phyloP scores from a whole-genome alignment of 2,888 invertebrate species.

The Sphinx pinastri region DNA sequence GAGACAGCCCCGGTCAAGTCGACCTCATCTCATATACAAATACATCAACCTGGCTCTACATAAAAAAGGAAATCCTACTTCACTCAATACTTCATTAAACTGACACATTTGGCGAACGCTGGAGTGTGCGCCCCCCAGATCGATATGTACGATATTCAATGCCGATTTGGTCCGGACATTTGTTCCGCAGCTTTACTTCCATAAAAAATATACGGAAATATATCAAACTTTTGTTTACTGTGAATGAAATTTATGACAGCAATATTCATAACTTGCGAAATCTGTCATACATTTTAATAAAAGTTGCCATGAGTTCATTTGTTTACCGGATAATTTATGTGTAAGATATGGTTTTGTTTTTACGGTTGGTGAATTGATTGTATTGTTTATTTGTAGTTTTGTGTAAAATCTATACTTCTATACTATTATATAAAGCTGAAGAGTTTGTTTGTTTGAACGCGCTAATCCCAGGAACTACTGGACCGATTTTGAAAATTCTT shows the following conservation, averaged over 20 bases:
- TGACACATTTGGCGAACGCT: neutral
- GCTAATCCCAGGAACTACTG: no score
- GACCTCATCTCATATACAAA: no score
- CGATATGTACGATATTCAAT: conserved; percentile 19
- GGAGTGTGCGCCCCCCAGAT: conserved; percentile 13
- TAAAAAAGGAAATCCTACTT: no score
- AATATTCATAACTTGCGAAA: conserved; percentile 25
- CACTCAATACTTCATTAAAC: neutral
- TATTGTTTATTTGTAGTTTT: neutral
- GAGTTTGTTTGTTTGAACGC: no score
- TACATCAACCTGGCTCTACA: no score
- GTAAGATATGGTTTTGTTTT: conserved; percentile 10
- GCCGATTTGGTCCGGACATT: conserved; percentile 27
- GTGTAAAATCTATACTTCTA: no score
- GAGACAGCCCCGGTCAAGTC: no score
- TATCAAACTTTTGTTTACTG: conserved; percentile 28
- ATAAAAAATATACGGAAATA: conserved; percentile 21
- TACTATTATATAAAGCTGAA: no score
- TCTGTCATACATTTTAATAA: conserved; percentile 16
- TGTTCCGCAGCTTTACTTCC: conserved; percentile 23
- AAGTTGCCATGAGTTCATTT: conserved; percentile 11
- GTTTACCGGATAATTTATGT: conserved; percentile 10
- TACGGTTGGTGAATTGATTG: neutral
- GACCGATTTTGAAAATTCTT: no score
- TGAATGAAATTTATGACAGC: conserved; percentile 26